Conservation (phyloP, 2,888 invertebrate genomes). For the Tipula lateralis region DNA sequence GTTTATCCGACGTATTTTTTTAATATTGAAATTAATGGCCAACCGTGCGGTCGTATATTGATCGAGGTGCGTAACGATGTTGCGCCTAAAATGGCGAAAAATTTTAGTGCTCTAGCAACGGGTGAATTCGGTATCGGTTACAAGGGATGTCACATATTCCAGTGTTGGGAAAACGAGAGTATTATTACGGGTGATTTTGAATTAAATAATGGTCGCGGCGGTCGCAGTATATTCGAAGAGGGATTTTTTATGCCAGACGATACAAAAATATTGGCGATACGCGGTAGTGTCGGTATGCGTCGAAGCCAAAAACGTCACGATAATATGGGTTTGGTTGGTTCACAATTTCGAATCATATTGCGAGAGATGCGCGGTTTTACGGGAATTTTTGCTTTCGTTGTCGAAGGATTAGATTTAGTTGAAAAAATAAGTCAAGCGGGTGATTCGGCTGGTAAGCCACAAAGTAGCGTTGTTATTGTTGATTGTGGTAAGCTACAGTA, state of each 20-base stretch:
- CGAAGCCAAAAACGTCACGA: constrained; percentile 75
- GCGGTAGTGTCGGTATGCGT: constrained; percentile 77
- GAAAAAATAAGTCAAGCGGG: constrained; percentile 73
- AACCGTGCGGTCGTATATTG: constrained; percentile 65
- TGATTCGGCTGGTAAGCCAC: constrained; percentile 72
- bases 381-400: constrained; percentile 74
- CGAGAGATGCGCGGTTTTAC: constrained; percentile 80
- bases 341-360: constrained; percentile 75
- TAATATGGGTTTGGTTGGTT: constrained; percentile 75
- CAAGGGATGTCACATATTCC: constrained; percentile 74
- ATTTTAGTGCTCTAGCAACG: constrained; percentile 66
- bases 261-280: constrained; percentile 66
- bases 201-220: constrained; percentile 74
- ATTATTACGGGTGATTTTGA: constrained; percentile 79
- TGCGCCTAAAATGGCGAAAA: constrained; percentile 76
- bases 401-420: constrained; percentile 72
- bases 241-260: constrained; percentile 77
- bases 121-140: constrained; percentile 72
- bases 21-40: constrained; percentile 68
- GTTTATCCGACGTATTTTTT: constrained; percentile 70
- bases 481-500: constrained; percentile 69
- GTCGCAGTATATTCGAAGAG: constrained; percentile 70
- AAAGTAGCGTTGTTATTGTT: constrained; percentile 65
- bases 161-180: constrained; percentile 78
- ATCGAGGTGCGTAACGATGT: constrained; percentile 73